phyloP scores from a whole-genome alignment of 2,113 vertebrate genomes.

The Thinocorus orbignyianus region DNA sequence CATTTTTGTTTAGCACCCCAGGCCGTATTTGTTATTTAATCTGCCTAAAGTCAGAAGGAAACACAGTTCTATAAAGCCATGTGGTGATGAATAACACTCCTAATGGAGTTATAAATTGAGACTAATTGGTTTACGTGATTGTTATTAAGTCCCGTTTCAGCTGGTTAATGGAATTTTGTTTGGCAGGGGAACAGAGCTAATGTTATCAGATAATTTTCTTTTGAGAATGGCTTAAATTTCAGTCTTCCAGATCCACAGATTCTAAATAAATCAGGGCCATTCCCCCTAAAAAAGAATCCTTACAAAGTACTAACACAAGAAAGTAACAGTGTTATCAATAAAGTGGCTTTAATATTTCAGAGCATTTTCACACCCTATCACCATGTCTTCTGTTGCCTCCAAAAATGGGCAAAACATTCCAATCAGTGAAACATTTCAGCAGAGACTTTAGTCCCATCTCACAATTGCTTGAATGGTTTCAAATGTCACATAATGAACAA shows the following conservation, averaged over 20 bases:
- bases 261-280: constrained; percentile 33
- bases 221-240: constrained; percentile 64
- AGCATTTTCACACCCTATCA: constrained; percentile 8
- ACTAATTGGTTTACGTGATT: constrained; percentile 79
- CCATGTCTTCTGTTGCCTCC: not conserved
- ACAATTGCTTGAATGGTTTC: constrained; percentile 67
- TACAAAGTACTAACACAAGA: not conserved
- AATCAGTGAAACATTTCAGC: constrained; percentile 47
- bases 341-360: constrained; percentile 5
- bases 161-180: constrained; percentile 77
- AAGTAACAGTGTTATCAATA: constrained; percentile 1
- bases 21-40: constrained; percentile 73
- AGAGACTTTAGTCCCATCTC: constrained; percentile 52
- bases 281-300: not conserved
- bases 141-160: constrained; percentile 76
- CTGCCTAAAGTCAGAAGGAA: constrained; percentile 59
- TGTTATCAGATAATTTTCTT: constrained; percentile 72
- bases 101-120: constrained; percentile 79
- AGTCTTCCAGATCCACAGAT: constrained; percentile 20
- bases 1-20: constrained; percentile 63
- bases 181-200: constrained; percentile 71
- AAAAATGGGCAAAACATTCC: constrained; percentile 25
- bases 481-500: constrained; percentile 72
- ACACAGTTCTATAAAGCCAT: constrained; percentile 43
- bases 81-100: constrained; percentile 68